Evolutionary conservation across 1,140 invertebrate genomes (phyloP).

Genomic region (Tetranychus cinnabarinus): DNA sequence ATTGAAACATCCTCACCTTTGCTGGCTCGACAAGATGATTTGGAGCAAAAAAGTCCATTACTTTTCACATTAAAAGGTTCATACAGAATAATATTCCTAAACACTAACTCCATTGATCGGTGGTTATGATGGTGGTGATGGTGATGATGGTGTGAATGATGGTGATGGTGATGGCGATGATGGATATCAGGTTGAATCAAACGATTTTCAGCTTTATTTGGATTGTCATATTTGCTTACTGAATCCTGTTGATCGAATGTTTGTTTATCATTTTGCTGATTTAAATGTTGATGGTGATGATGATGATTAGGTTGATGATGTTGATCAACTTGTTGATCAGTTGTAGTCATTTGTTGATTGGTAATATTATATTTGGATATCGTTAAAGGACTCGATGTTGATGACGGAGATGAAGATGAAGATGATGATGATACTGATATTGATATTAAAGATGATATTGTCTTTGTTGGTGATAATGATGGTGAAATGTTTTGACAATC

Average conservation of each 20-base stretch:
- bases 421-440: neutral
- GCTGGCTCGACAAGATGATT: no score
- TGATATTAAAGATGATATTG: neutral
- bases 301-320: constrained; percentile 1
- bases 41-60: no score
- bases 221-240: no score
- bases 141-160: constrained; percentile 1
- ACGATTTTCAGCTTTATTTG: neutral
- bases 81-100: constrained; percentile 33
- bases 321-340: constrained; percentile 1
- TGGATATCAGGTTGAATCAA: neutral
- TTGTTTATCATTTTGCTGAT: neutral
- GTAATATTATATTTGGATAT: no score
- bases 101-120: constrained; percentile 36
- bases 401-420: neutral
- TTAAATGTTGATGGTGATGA: neutral
- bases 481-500: neutral
- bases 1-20: neutral
- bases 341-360: no score
- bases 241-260: neutral
- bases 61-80: constrained; percentile 15
- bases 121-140: constrained; percentile 2
- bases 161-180: neutral
- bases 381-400: no score
- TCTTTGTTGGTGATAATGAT: neutral